Percentiles rank a stretch among this genome's conserved stretches.
These are phyloP conservation scores for Pluvianellus socialis DNA, from an alignment of 2,113 vertebrate genomes.

Conservation along the genomic window DNA sequence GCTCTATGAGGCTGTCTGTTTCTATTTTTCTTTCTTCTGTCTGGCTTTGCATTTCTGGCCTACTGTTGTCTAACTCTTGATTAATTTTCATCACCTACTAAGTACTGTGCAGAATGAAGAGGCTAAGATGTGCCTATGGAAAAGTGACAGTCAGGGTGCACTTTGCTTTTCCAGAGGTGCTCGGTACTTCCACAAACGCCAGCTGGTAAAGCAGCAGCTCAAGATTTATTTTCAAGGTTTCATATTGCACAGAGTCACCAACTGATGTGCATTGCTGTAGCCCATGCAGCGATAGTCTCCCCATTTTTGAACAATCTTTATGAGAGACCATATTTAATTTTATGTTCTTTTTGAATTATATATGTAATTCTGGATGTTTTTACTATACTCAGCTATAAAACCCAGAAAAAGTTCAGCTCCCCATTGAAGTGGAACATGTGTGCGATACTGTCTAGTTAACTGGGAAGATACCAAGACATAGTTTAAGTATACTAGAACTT, in stretches of 20 bases:
- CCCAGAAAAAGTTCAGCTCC: not conserved
- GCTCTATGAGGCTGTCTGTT: not conserved
- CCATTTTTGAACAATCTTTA: not conserved
- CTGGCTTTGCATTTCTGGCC: not conserved
- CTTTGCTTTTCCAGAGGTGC: not conserved
- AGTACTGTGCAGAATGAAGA: not conserved
- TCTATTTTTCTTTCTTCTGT: not conserved
- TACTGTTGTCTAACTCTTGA: not conserved
- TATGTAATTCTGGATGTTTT: not conserved
- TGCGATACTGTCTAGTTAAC: not conserved
- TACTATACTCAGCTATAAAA: not conserved
- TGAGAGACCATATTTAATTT: not conserved
- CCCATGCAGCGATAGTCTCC: not conserved
- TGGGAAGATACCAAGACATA: not conserved
- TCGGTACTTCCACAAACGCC: not conserved
- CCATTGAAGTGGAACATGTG: not conserved
- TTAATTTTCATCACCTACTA: not conserved
- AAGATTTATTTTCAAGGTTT: not conserved
- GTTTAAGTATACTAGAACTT: not conserved
- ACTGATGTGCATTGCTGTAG: not conserved
- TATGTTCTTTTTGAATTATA: not conserved
- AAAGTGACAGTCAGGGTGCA: not conserved
- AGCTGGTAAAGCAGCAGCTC: not conserved
- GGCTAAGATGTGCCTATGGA: not conserved
- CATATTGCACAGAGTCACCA: not conserved